Evolutionary conservation across 2,113 vertebrate genomes (phyloP).

Genomic region (Apteryx mantelli): DNA sequence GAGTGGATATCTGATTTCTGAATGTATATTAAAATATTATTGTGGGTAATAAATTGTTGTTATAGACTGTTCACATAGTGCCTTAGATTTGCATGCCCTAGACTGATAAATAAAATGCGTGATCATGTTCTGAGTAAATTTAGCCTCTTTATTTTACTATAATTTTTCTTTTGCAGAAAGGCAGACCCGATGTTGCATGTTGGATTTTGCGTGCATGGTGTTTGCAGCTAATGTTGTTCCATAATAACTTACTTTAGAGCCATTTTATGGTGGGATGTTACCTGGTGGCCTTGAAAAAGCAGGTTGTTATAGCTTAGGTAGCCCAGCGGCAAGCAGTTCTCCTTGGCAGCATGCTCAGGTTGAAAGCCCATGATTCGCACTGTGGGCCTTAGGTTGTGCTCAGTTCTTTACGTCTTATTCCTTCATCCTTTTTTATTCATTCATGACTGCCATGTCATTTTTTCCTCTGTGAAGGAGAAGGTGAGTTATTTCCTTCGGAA

Average conservation of each 20-base stretch:
- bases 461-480: slow-evolving; percentile 8
- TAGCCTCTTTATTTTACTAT: background rate
- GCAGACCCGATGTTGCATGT: background rate
- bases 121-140: slow-evolving; percentile 8
- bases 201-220: background rate
- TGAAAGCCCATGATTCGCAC: background rate
- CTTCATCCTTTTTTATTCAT: background rate
- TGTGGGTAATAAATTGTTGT: slow-evolving; percentile 19
- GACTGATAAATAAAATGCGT: slow-evolving; percentile 8
- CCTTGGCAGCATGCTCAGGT: background rate
- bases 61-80: background rate
- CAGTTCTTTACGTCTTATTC: slow-evolving; percentile 24
- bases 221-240: background rate
- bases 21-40: background rate
- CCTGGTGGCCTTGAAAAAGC: background rate
- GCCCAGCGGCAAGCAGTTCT: background rate
- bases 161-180: background rate
- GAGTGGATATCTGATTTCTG: background rate
- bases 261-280: background rate
- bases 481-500: slow-evolving; percentile 21
- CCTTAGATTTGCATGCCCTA: slow-evolving; percentile 1
- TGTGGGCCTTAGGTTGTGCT: background rate
- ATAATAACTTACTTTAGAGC: background rate
- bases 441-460: background rate
- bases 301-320: background rate